These are phyloP conservation scores for Cyprinodon tularosa DNA, from an alignment of 2,113 vertebrate genomes.

Conservation along the genomic window DNA sequence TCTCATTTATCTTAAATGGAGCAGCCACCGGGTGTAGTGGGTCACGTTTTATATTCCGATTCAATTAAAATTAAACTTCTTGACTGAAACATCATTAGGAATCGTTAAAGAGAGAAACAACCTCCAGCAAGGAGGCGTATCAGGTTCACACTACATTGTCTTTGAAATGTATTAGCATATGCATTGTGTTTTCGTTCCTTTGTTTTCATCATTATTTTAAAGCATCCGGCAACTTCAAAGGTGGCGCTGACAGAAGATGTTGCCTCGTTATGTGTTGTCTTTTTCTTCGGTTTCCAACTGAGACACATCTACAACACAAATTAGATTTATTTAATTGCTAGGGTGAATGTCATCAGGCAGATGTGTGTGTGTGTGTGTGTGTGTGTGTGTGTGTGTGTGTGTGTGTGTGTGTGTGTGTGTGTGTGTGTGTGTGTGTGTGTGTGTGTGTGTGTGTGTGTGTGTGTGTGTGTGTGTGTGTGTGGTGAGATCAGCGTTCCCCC, in stretches of 20 bases:
- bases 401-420: too few species aligned
- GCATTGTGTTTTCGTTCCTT: slow-evolving; percentile 27
- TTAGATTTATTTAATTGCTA: slow-evolving; percentile 64
- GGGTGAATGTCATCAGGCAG: slow-evolving; percentile 60
- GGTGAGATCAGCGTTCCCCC: too few species aligned
- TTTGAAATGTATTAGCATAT: slow-evolving; percentile 47
- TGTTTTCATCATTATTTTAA: slow-evolving; percentile 76
- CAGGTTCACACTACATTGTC: slow-evolving; percentile 32
- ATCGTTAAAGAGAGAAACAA: slow-evolving; percentile 18
- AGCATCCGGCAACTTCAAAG: slow-evolving; percentile 70
- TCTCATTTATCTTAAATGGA: slow-evolving; percentile 17
- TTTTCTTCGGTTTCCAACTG: slow-evolving; percentile 52
- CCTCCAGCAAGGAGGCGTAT: slow-evolving; percentile 2
- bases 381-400: too few species aligned
- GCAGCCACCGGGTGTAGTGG: background rate
- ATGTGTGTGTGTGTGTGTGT: too few species aligned
- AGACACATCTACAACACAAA: slow-evolving; percentile 61
- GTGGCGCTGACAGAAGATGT: slow-evolving; percentile 42
- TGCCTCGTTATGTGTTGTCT: slow-evolving; percentile 45
- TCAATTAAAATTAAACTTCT: slow-evolving; percentile 9
- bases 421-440: too few species aligned
- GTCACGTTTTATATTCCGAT: slow-evolving; percentile 9
- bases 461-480: too few species aligned
- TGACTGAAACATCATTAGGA: slow-evolving; percentile 32
- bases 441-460: too few species aligned